These are phyloP conservation scores for Temnothorax nylanderi DNA, from an alignment of 1,140 invertebrate species.

Conservation along the genomic window DNA sequence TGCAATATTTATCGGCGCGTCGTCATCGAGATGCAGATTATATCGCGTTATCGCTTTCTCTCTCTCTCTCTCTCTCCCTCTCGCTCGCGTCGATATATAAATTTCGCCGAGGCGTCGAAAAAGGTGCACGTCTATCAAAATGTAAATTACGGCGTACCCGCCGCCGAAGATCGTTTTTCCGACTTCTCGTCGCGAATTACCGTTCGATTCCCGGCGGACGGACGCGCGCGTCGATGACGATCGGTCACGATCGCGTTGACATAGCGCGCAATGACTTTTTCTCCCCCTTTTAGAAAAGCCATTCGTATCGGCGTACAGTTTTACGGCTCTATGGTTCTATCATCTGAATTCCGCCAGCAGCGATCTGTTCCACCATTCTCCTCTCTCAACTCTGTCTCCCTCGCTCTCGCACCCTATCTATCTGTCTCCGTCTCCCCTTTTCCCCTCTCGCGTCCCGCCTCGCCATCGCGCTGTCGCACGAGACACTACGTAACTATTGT, in stretches of 20 bases:
- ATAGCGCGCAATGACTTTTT: conserved; percentile 35
- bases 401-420: not conserved
- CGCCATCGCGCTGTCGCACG: conserved; percentile 50
- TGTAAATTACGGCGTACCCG: conserved; percentile 44
- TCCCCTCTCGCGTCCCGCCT: conserved; percentile 27
- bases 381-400: not conserved
- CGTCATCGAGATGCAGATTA: conserved; percentile 29
- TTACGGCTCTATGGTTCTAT: conserved; percentile 67
- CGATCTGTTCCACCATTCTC: conserved; percentile 46
- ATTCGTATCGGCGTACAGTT: conserved; percentile 63
- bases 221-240: conserved; percentile 51
- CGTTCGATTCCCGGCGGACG: conserved; percentile 25
- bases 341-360: conserved; percentile 65
- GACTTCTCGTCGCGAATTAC: conserved; percentile 48
- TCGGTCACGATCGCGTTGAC: conserved; percentile 56
- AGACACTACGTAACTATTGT: conserved; percentile 74
- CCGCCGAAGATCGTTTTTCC: conserved; percentile 45
- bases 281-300: not conserved
- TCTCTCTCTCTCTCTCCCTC: not conserved
- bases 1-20: conserved; percentile 27
- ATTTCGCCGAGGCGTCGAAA: conserved; percentile 16
- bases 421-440: conserved; percentile 52
- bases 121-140: conserved; percentile 52
- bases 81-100: conserved; percentile 5
- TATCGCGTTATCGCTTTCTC: conserved; percentile 30